phyloP scores from a whole-genome alignment of 2,797 vertebrate genomes.

The Microctenopoma steveboyesi region DNA sequence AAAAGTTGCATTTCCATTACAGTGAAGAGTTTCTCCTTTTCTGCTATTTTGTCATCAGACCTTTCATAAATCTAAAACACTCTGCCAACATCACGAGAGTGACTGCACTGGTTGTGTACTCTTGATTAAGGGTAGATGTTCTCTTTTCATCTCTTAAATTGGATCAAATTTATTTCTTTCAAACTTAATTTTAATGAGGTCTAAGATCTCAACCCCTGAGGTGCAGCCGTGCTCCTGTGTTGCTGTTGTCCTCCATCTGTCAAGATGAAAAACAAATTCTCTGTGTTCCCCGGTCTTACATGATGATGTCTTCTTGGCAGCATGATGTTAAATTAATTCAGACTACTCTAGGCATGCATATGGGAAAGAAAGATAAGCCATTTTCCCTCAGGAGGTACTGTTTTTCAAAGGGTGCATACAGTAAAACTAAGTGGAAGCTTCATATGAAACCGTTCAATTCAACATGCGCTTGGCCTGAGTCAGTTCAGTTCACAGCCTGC shows the following conservation, averaged over 20 bases:
- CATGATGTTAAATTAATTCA: constrained; percentile 63
- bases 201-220: constrained; percentile 65
- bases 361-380: background rate
- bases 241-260: constrained; percentile 61
- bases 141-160: constrained; percentile 61
- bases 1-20: background rate
- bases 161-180: constrained; percentile 48
- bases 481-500: constrained; percentile 12
- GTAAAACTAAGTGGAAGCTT: constrained; percentile 27
- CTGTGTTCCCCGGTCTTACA: constrained; percentile 60
- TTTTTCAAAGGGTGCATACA: constrained; percentile 19
- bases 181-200: constrained; percentile 60
- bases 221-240: constrained; percentile 49
- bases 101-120: constrained; percentile 16
- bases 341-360: constrained; percentile 31
- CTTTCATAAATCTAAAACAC: constrained; percentile 1
- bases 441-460: background rate
- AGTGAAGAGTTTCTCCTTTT: constrained; percentile 24
- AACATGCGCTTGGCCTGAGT: constrained; percentile 18
- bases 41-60: constrained; percentile 33
- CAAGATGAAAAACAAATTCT: constrained; percentile 64
- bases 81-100: constrained; percentile 6
- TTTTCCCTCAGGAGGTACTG: constrained; percentile 27
- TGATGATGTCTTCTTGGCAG: constrained; percentile 49
- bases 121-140: constrained; percentile 27